Percentiles rank a stretch among this genome's conserved stretches.
phyloP scores from a whole-genome alignment of 2,797 vertebrate species.

The Chlorospingus semifuscus region DNA sequence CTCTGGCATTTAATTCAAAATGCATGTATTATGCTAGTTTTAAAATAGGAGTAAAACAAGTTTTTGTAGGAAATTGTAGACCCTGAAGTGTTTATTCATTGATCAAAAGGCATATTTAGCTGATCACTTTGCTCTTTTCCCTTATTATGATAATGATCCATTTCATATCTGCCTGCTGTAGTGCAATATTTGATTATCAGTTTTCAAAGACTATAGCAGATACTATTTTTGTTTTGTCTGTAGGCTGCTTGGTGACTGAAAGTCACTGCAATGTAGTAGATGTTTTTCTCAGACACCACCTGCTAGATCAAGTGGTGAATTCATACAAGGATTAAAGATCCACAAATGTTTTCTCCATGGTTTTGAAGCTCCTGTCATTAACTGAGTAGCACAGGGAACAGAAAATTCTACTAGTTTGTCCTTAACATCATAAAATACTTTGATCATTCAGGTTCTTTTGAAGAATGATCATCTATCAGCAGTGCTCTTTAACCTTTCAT shows the following conservation, averaged over 20 bases:
- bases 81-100: neutral
- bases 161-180: neutral
- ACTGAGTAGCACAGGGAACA: neutral
- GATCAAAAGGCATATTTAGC: neutral
- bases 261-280: neutral
- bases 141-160: neutral
- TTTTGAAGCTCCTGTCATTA: neutral
- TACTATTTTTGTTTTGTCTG: slow-evolving; percentile 17
- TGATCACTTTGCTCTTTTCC: neutral
- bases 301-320: neutral
- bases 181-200: neutral
- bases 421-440: neutral
- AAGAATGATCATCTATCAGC: neutral
- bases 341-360: neutral
- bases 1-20: neutral
- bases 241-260: neutral
- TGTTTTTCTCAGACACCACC: neutral
- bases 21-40: neutral
- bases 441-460: neutral
- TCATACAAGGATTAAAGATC: neutral
- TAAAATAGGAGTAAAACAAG: neutral
- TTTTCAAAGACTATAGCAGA: neutral
- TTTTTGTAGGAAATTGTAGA: neutral
- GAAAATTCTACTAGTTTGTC: neutral
- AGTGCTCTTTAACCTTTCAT: neutral